Percentiles rank a stretch among this genome's conserved stretches.
Evolutionary conservation across 1,140 invertebrate genomes (phyloP).

Genomic region (Lethrus apterus): DNA sequence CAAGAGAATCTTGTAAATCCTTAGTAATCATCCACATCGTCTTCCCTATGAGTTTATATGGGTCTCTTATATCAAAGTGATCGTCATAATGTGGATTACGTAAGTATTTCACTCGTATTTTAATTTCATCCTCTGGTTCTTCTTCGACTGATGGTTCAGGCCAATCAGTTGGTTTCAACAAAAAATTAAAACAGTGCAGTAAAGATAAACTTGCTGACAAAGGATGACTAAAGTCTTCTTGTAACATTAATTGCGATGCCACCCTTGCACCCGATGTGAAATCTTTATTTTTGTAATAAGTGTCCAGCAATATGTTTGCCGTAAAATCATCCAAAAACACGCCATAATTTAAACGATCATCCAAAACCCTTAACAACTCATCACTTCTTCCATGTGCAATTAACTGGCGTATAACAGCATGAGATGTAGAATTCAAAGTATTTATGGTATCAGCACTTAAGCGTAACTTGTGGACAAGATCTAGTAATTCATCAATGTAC

Average conservation of each 20-base stretch:
- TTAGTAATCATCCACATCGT: slow-evolving; percentile 59
- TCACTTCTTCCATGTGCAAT: slow-evolving; percentile 51
- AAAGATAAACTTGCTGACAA: slow-evolving; percentile 62
- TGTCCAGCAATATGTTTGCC: slow-evolving; percentile 76
- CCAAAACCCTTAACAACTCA: slow-evolving; percentile 62
- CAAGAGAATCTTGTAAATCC: slow-evolving; percentile 46
- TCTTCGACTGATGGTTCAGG: slow-evolving; percentile 38
- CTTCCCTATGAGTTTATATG: slow-evolving; percentile 66
- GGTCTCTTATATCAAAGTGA: slow-evolving; percentile 75
- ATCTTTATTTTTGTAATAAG: slow-evolving; percentile 63
- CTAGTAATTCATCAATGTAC: slow-evolving; percentile 58
- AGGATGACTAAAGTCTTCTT: slow-evolving; percentile 76
- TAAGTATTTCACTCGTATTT: slow-evolving; percentile 69
- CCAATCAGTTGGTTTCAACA: slow-evolving; percentile 54
- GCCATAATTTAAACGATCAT: slow-evolving; percentile 80
- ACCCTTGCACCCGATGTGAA: slow-evolving; percentile 66
- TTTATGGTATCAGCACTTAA: slow-evolving; percentile 58
- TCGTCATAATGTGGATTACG: slow-evolving; percentile 78
- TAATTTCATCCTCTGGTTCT: slow-evolving; percentile 59
- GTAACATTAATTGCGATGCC: slow-evolving; percentile 74
- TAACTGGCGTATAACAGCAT: slow-evolving; percentile 67
- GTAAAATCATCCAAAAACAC: slow-evolving; percentile 77
- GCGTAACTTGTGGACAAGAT: slow-evolving; percentile 62
- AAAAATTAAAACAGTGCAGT: slow-evolving; percentile 68
- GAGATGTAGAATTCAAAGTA: slow-evolving; percentile 69